Evolutionary conservation across 1,140 invertebrate species (phyloP).

Genomic region (Saccostrea echinata): DNA sequence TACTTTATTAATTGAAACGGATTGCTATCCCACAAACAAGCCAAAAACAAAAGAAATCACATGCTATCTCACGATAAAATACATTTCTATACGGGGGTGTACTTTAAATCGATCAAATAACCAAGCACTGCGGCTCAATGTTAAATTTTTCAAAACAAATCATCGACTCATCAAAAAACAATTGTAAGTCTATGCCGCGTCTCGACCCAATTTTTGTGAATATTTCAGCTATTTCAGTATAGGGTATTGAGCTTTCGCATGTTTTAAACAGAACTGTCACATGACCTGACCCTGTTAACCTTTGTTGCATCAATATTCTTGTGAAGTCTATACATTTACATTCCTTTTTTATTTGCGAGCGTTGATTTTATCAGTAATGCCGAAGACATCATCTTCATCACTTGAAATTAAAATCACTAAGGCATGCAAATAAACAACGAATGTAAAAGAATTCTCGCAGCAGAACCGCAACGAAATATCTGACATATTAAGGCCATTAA

Average conservation of each 20-base stretch:
- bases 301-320: not conserved
- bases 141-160: slow-evolving; percentile 19
- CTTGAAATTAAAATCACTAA: not conserved
- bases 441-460: not conserved
- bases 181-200: not conserved
- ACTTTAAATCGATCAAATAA: slow-evolving; percentile 29
- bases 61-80: slow-evolving; percentile 14
- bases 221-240: not conserved
- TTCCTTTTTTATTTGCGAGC: not conserved
- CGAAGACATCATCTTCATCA: slow-evolving; percentile 3
- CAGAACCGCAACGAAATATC: slow-evolving; percentile 26
- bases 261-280: not conserved
- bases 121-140: not conserved
- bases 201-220: not conserved
- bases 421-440: slow-evolving; percentile 2
- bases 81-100: slow-evolving; percentile 31
- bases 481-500: slow-evolving; percentile 7
- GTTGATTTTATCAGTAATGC: not conserved
- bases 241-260: not conserved
- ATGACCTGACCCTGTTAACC: not conserved
- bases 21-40: not conserved
- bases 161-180: slow-evolving; percentile 20
- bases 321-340: not conserved
- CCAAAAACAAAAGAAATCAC: slow-evolving; percentile 15
- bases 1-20: slow-evolving; percentile 3